Evolutionary conservation across 2,888 invertebrate genomes (phyloP).

Genomic region (Lepidochrysops patricia): DNA sequence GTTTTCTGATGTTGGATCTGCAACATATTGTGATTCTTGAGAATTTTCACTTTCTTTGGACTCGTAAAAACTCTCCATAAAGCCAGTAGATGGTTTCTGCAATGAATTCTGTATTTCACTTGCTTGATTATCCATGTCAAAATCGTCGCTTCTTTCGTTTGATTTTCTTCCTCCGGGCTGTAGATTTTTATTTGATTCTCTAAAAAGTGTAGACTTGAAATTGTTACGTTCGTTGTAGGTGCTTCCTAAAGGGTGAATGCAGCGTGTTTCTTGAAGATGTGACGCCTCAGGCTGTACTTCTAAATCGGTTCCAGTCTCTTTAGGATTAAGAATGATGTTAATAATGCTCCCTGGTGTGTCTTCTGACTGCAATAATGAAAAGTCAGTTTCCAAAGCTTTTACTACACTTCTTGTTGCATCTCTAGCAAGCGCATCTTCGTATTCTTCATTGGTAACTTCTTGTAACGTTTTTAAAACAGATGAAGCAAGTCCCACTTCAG

Average conservation of each 20-base stretch:
- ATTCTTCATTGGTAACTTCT: slow-evolving; percentile 59
- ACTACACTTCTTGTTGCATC: slow-evolving; percentile 43
- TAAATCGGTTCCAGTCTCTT: slow-evolving; percentile 27
- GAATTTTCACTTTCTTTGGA: slow-evolving; percentile 8
- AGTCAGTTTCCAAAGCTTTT: slow-evolving; percentile 26
- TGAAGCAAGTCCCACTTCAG: slow-evolving; percentile 59
- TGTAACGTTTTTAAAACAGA: slow-evolving; percentile 56
- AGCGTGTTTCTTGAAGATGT: slow-evolving; percentile 40
- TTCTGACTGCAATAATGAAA: slow-evolving; percentile 27
- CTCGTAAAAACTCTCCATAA: slow-evolving; percentile 17
- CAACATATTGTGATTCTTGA: slow-evolving; percentile 17
- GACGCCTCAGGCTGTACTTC: slow-evolving; percentile 41
- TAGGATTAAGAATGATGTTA: slow-evolving; percentile 42
- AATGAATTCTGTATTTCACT: slow-evolving; percentile 40
- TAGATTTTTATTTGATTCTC: slow-evolving; percentile 24
- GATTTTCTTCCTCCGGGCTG: slow-evolving; percentile 16
- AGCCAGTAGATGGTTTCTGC: slow-evolving; percentile 22
- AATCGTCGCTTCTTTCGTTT: slow-evolving; percentile 20
- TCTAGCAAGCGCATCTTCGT: slow-evolving; percentile 51
- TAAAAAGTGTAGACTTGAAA: background rate
- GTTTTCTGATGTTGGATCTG: slow-evolving; percentile 14
- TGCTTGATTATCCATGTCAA: slow-evolving; percentile 43
- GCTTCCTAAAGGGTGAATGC: slow-evolving; percentile 31
- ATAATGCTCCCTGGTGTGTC: slow-evolving; percentile 41
- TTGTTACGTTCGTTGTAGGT: slow-evolving; percentile 15